A percentile compares a stretch with the other conserved stretches of the same genome.
Conservation (phyloP, 1,140 invertebrate species). For the Thrips palmi region DNA sequence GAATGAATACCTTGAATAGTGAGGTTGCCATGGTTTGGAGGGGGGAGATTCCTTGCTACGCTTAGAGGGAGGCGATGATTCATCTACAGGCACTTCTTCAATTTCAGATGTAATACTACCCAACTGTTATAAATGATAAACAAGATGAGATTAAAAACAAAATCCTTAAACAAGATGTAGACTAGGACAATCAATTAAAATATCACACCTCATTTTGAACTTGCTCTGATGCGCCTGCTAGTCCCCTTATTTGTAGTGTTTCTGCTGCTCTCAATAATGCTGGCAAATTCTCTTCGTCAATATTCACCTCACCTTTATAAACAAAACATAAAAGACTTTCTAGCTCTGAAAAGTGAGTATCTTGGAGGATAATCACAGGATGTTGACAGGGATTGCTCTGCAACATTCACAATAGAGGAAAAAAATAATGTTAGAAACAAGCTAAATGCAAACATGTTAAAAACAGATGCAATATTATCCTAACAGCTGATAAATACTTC, state of each 20-base stretch:
- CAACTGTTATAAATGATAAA: too few species aligned
- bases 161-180: too few species aligned
- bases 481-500: not conserved
- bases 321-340: conserved; percentile 39
- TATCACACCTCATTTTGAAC: conserved; percentile 1
- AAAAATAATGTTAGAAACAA: conserved; percentile 8
- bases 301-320: conserved; percentile 47
- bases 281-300: conserved; percentile 40
- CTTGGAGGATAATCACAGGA: conserved; percentile 46
- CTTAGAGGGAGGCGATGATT: too few species aligned
- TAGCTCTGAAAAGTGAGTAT: conserved; percentile 37
- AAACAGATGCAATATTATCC: conserved; percentile 5
- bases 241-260: conserved; percentile 37
- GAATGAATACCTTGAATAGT: too few species aligned
- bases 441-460: conserved; percentile 1
- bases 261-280: conserved; percentile 39
- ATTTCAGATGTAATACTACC: too few species aligned
- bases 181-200: too few species aligned
- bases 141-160: too few species aligned
- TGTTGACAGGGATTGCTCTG: conserved; percentile 44
- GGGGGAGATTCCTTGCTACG: too few species aligned
- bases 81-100: too few species aligned
- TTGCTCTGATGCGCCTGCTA: conserved; percentile 25
- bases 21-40: too few species aligned
- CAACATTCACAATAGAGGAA: conserved; percentile 19